Evolutionary conservation across 2,888 invertebrate genomes (phyloP), one percentile per base, ranked within the genome.

Genomic region (Sphaerophoria taeniata): DNA sequence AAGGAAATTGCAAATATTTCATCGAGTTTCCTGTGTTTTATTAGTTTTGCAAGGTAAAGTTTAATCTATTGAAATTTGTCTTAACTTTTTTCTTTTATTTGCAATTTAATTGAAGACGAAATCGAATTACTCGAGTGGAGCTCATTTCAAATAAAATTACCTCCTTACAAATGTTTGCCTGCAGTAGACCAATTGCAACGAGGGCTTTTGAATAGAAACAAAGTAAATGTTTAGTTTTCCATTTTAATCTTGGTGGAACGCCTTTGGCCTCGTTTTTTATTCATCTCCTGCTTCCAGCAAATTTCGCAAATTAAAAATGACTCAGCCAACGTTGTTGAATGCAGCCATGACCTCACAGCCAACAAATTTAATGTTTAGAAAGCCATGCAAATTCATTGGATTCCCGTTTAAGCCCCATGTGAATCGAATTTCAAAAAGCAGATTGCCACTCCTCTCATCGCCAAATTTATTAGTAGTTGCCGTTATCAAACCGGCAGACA

Each of bases 401-500:
- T 14, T 34, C 16, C 45, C 31, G 31, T 65, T 49, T 16, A 7
- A 63, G 47, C n/a, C 14, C 34, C 11, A 39, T 7, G 33, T 65
- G 11, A 36, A 65, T 11, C 47, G 11, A 16, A 63, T 34, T 63
- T 63, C 12, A 45, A 33, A 49, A 16, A 16, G 11, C 45, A 0
- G 39, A 43, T 6, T 39, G 39, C 33, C 73, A 77, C 73, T 63
- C 77, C 77, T 70, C 82, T 70, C 73, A 77, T 55, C 31, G 49
- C 11, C 14, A 11, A 3, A 7, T 9, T 73, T 53, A 67, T 71
- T 70, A 55, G 2, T 45, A 45, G 16, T 72, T 47, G 49, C 56
- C 65, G 63, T 58, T 60, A 74, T 74, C 6, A 65, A 74, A 78
- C 73, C 60, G n/a, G 39, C 70, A 78, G 71, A n/a, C 71, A 43